Conservation (phyloP, 2,888 invertebrate genomes). For the Yponomeuta plumbellus region DNA sequence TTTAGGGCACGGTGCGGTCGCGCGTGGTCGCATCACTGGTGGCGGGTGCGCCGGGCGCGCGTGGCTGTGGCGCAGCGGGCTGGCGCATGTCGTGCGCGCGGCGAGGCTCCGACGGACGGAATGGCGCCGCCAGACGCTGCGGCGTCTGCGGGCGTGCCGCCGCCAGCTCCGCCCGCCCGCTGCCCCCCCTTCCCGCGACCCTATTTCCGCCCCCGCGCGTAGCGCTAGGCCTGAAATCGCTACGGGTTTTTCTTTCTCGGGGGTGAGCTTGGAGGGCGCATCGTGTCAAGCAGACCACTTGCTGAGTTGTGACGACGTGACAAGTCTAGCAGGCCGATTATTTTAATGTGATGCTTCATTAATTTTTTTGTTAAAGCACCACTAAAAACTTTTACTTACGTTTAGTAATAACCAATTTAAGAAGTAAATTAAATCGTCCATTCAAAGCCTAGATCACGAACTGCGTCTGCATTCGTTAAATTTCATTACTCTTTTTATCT, state of each 20-base stretch:
- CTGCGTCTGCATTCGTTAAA: neutral
- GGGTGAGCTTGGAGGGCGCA: neutral
- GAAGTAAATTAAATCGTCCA: neutral
- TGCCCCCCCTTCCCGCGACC: constrained; percentile 29
- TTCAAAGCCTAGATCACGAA: neutral
- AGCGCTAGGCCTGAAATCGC: neutral
- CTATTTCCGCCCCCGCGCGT: constrained; percentile 20
- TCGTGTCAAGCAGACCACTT: neutral
- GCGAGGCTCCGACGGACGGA: constrained; percentile 44
- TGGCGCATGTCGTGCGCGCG: constrained; percentile 42
- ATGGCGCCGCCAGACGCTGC: constrained; percentile 42
- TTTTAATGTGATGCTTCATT: neutral
- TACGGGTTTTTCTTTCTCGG: neutral
- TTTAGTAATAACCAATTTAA: neutral
- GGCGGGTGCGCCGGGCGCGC: constrained; percentile 65
- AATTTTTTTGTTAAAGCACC: neutral
- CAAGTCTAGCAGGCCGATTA: no score
- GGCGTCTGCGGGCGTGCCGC: constrained; percentile 46
- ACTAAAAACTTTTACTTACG: neutral
- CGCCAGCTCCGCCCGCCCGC: constrained; percentile 31
- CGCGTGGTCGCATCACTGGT: constrained; percentile 33
- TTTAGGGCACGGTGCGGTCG: constrained; percentile 53
- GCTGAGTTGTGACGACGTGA: neutral
- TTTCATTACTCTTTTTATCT: neutral
- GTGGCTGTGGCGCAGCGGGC: constrained; percentile 20